Conservation (phyloP, 2,113 vertebrate genomes). For the Platysternon megacephalum region DNA sequence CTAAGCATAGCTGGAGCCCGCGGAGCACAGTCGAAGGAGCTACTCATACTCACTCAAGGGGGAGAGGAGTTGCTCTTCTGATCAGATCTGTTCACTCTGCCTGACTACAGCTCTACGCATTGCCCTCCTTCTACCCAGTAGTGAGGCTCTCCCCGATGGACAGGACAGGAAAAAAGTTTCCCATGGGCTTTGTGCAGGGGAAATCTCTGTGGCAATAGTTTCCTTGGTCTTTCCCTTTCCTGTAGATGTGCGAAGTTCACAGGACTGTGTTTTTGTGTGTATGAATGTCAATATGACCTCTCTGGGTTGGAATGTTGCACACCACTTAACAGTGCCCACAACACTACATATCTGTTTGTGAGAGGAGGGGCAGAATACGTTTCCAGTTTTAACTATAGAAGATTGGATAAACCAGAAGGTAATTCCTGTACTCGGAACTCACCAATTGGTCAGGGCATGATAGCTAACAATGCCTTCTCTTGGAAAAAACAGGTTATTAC, state of each 20-base stretch:
- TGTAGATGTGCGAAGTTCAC: neutral
- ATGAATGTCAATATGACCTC: fast-evolving
- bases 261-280: neutral
- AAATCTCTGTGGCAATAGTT: neutral
- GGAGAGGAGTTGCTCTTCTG: neutral
- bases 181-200: neutral
- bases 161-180: neutral
- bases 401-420: neutral
- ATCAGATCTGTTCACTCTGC: neutral
- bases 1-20: neutral
- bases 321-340: neutral
- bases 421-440: neutral
- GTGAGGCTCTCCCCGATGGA: neutral
- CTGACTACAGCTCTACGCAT: neutral
- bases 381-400: neutral
- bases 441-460: neutral
- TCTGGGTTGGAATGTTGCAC: fast-evolving
- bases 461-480: fast-evolving
- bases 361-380: neutral
- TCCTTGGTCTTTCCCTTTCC: neutral
- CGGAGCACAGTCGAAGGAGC: neutral
- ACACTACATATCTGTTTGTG: fast-evolving
- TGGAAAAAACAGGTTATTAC: fast-evolving
- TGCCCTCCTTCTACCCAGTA: neutral
- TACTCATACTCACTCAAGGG: neutral